Evolutionary conservation across 2,888 invertebrate species (phyloP).

Genomic region (Iselma pallidipennis): DNA sequence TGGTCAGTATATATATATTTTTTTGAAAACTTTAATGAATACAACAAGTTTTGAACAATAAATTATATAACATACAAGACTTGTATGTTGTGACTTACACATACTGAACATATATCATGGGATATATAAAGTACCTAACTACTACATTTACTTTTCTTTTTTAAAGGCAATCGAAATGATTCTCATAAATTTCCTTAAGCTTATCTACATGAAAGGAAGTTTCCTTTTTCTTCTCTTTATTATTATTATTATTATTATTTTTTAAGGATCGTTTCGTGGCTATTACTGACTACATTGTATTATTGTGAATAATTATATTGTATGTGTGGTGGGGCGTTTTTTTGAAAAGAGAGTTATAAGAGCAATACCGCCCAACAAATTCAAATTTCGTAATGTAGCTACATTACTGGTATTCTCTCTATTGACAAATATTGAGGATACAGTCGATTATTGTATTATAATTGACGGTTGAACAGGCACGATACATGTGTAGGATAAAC

Average conservation of each 20-base stretch:
- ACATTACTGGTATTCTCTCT: slow-evolving; percentile 9
- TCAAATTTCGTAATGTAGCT: slow-evolving; percentile 1
- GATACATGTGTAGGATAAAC: slow-evolving; percentile 6
- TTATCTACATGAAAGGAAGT: slow-evolving; percentile 27
- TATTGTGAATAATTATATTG: background rate
- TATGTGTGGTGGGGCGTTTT: background rate
- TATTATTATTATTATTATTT: background rate
- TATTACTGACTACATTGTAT: slow-evolving; percentile 14
- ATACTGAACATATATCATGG: background rate
- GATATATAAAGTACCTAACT: background rate
- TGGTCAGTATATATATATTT: slow-evolving; percentile 21
- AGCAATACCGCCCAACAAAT: background rate
- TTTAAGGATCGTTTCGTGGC: slow-evolving; percentile 14
- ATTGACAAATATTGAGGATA: slow-evolving; percentile 25
- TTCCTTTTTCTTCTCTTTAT: slow-evolving; percentile 7
- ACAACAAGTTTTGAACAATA: slow-evolving; percentile 25
- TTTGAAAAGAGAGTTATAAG: background rate
- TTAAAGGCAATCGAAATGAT: slow-evolving; percentile 22
- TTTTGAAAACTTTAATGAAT: slow-evolving; percentile 27
- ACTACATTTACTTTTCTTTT: slow-evolving; percentile 18
- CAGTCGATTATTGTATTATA: slow-evolving; percentile 29
- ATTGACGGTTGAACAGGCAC: slow-evolving; percentile 11
- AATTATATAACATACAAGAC: slow-evolving; percentile 29
- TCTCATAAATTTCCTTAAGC: slow-evolving; percentile 16
- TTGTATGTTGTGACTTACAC: background rate